Base-by-base conservation (phyloP, 2,888 invertebrate genomes). In the Hedychridium roseum region DNA sequence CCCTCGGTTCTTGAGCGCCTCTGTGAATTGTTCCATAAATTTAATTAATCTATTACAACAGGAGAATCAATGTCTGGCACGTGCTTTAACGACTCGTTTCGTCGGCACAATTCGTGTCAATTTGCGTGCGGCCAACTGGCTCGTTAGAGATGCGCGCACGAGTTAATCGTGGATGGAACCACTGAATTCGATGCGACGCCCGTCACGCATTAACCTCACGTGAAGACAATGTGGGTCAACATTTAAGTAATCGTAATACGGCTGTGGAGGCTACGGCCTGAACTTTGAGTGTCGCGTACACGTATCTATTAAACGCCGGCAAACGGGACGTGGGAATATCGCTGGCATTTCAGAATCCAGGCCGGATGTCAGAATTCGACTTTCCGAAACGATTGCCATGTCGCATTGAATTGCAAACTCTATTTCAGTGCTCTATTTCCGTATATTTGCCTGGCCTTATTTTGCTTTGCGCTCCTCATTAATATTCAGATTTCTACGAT, bases 101-200 rank as follows among this genome's bases (percentile, higher is more conserved):
- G 55, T 50, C 41, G 50, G 43, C 41, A 55, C 54, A 68, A 68
- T 68, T 68, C 60, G 60, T 66, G 64, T 60, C 67, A 66, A 68
- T 65, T 68, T 58, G 27, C 62, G 47, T 57, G 64, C n/a, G n/a
- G 68, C 50, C 62, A 52, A 66, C 62, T 60, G 55, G 59, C 39
- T 42, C 40, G 59, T 56, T 60, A 57, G 58, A 44, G 36, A 56
- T 56, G 46, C 44, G 48, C 45, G 38, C n/a, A n/a, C n/a, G n/a
- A n/a, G n/a, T n/a, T n/a, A n/a, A n/a, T n/a, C n/a, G n/a, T n/a
- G n/a, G 23, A 40, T 27, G 38, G 40, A 46, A 36, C 36, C 26
- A 46, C 40, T 55, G 49, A 54, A 64, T 56, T 54, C 39, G 47
- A 53, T 39, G 43, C 49, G 41, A 9, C 43, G 40, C 52, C 47